These are phyloP conservation scores for Rhadina sibilatrix DNA, from an alignment of 2,113 vertebrate species.

Conservation along the genomic window DNA sequence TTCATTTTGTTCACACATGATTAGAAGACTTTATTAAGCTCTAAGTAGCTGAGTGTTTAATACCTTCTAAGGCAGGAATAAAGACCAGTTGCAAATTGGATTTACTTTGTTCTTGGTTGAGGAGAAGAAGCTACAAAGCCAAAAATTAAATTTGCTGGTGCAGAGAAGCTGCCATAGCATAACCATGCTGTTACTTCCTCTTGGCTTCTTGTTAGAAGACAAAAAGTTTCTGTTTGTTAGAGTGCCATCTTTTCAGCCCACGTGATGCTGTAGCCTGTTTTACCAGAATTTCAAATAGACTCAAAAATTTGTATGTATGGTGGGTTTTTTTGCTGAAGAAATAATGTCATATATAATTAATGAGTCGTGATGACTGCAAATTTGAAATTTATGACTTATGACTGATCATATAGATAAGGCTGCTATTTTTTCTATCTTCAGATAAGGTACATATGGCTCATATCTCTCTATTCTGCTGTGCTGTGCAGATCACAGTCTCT, in stretches of 20 bases:
- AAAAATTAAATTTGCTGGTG: not conserved
- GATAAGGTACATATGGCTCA: not conserved
- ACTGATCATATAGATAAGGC: not conserved
- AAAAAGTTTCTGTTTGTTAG: not conserved
- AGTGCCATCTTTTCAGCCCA: not conserved
- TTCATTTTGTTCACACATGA: not conserved
- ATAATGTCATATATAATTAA: not conserved
- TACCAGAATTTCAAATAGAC: not conserved
- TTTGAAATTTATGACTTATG: not conserved
- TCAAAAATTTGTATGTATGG: not conserved
- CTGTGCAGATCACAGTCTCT: not conserved
- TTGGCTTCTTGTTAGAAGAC: not conserved
- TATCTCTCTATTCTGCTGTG: not conserved
- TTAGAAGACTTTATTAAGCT: not conserved
- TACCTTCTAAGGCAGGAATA: not conserved
- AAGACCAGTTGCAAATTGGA: not conserved
- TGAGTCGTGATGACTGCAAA: not conserved
- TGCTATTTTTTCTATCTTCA: not conserved
- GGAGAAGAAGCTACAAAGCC: not conserved
- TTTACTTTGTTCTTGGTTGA: conserved; percentile 20
- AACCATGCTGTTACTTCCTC: not conserved
- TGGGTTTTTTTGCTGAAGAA: not conserved
- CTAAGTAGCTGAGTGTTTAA: not conserved
- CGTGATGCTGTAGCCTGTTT: not conserved
- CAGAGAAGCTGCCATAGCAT: not conserved